Evolutionary conservation across 1,140 invertebrate species (phyloP), one percentile per base, ranked within the genome.

Genomic region (Brachionus angularis): DNA sequence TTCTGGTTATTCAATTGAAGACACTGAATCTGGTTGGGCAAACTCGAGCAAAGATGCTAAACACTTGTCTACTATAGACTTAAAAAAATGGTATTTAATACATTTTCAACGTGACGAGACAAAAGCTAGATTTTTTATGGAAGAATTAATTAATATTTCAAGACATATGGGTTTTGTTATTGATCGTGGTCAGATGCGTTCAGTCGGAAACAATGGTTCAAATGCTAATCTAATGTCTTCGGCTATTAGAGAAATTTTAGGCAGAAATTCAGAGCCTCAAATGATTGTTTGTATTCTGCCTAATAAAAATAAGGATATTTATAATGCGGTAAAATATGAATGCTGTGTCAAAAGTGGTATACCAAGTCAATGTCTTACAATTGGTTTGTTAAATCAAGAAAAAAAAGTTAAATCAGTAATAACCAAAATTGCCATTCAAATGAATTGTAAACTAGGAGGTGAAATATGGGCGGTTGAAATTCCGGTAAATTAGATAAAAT

Each of bases 371-470:
- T 42, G 33, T 29, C 34, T 70, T 10, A 50, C 46, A 50, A 50
- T 31, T 0, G 27, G 16, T 18, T 29, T 70, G 34, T 44, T 70
- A 18, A 12, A 70, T 29, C 23, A 23, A 21, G 29, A 23, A 4
- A 52, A 53, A 53, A 31, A 52, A 12, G 36, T 27, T 10, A 50
- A 29, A n/a, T 69, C 64, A 8, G 86, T 96, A 23, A 86, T 88
- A 0, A 89, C 91, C 77, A 98, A 96, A 83, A 90, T 98, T 64
- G 85, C 88, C 0, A 79, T 97, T 16, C 94, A 97, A 83, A 94
- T 97, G 49, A 95, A 94, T 77, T 94, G 91, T 77, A 97, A 98
- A 83, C 78, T 97, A 4, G 94, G 94, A 18, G 94, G 94, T 5
- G 87, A 90, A 1, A 79, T 96, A 5, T 98, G 94, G 93, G 84